Percentiles rank a stretch among this genome's conserved stretches.
These are phyloP conservation scores for Orthonevra nobilis DNA, from an alignment of 2,888 invertebrate species.

Conservation along the genomic window DNA sequence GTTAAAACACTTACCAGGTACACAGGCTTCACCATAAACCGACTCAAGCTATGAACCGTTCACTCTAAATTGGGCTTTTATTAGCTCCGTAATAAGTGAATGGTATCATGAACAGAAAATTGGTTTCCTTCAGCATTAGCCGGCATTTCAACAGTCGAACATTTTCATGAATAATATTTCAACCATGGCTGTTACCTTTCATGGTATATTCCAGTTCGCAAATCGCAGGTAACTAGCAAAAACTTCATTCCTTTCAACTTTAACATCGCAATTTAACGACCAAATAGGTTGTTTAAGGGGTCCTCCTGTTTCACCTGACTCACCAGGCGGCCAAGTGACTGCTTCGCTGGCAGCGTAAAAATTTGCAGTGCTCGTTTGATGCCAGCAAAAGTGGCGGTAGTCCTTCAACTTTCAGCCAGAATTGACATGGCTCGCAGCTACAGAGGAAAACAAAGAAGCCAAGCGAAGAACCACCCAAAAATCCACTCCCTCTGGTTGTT, in stretches of 20 bases:
- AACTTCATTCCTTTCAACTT: neutral
- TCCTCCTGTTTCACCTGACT: conserved; percentile 3
- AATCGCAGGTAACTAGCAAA: conserved; percentile 4
- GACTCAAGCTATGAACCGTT: too few species aligned
- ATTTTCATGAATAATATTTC: conserved; percentile 9
- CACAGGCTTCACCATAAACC: too few species aligned
- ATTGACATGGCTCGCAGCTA: neutral
- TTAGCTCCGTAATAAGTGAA: neutral
- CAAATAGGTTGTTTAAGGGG: conserved; percentile 6
- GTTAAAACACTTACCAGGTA: too few species aligned
- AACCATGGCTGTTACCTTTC: conserved; percentile 3
- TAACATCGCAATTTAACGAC: conserved; percentile 7
- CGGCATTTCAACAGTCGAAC: neutral
- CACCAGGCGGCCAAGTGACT: neutral
- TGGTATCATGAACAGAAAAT: neutral
- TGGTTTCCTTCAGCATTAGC: too few species aligned
- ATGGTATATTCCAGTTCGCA: neutral
- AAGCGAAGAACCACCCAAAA: neutral
- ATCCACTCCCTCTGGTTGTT: neutral
- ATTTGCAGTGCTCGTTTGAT: conserved; percentile 14
- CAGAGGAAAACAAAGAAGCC: neutral
- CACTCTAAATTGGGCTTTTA: neutral
- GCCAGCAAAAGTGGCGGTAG: conserved; percentile 7
- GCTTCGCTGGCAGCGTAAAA: neutral
- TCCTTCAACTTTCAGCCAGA: conserved; percentile 7